Conservation (phyloP, 2,888 invertebrate species). For the Clusia tigrina region DNA sequence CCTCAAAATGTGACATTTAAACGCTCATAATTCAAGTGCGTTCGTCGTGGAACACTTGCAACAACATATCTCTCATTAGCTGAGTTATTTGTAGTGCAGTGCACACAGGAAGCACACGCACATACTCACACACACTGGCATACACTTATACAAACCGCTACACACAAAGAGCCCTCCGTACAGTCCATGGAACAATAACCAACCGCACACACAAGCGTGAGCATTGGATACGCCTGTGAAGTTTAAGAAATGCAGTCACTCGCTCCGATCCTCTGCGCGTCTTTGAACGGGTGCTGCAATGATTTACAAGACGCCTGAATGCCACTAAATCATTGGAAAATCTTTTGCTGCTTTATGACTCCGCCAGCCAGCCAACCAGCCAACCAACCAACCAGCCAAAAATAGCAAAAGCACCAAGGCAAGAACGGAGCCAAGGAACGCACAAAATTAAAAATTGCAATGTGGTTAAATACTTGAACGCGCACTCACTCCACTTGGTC, state of each 20-base stretch:
- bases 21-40: conserved; percentile 38
- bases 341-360: conserved; percentile 38
- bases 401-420: neutral
- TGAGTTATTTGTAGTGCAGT: conserved; percentile 23
- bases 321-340: conserved; percentile 56
- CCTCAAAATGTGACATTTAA: conserved; percentile 42
- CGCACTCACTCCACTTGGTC: too few species aligned
- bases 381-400: too few species aligned
- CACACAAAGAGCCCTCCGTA: too few species aligned
- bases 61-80: conserved; percentile 29
- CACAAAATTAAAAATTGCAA: neutral
- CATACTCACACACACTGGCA: neutral
- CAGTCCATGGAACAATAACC: too few species aligned
- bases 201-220: too few species aligned
- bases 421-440: neutral
- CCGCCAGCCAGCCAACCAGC: too few species aligned
- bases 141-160: neutral
- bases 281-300: conserved; percentile 42
- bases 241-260: neutral
- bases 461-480: conserved; percentile 4
- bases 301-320: conserved; percentile 54
- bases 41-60: conserved; percentile 4
- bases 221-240: too few species aligned
- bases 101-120: neutral
- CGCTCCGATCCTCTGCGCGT: conserved; percentile 13